A percentile compares a stretch with the other conserved stretches of the same genome.
These are phyloP conservation scores for Poecilia latipinna DNA, from an alignment of 2,113 vertebrate genomes.

Conservation along the genomic window DNA sequence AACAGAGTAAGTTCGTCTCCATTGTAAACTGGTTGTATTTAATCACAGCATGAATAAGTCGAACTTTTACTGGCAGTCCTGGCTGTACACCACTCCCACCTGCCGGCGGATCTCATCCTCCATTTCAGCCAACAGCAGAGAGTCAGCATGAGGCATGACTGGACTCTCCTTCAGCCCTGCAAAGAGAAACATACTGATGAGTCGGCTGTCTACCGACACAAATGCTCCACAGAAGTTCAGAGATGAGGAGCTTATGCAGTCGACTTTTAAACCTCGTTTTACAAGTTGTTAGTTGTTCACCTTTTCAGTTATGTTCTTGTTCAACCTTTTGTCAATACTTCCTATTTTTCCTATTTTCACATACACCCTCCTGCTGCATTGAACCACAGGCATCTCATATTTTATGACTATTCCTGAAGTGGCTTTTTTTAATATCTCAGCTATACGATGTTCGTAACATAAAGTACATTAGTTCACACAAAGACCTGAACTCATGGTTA, in stretches of 20 bases:
- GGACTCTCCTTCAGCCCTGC: constrained; percentile 88
- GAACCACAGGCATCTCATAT: no score
- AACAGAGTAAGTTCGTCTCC: not conserved
- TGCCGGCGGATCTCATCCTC: constrained; percentile 83
- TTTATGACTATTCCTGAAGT: no score
- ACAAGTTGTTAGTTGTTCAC: not conserved
- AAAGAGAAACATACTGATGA: not conserved
- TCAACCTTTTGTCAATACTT: no score
- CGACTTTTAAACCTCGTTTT: not conserved
- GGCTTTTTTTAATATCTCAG: no score
- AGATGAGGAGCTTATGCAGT: not conserved
- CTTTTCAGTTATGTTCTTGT: not conserved
- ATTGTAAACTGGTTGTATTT: not conserved
- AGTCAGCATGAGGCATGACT: constrained; percentile 82
- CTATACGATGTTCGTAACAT: no score
- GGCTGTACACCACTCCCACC: constrained; percentile 81
- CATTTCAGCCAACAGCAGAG: constrained; percentile 80
- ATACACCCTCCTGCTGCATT: no score
- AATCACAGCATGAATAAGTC: not conserved
- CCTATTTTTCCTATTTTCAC: no score
- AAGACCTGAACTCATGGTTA: no score
- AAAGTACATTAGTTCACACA: no score
- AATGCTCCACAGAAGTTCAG: not conserved
- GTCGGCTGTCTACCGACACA: not conserved
- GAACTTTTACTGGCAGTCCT: constrained; percentile 71